Evolutionary conservation across 30 jellyfish, hydroid and myxozoan species (phyloP).

Genomic region (Aurelia sp.): DNA sequence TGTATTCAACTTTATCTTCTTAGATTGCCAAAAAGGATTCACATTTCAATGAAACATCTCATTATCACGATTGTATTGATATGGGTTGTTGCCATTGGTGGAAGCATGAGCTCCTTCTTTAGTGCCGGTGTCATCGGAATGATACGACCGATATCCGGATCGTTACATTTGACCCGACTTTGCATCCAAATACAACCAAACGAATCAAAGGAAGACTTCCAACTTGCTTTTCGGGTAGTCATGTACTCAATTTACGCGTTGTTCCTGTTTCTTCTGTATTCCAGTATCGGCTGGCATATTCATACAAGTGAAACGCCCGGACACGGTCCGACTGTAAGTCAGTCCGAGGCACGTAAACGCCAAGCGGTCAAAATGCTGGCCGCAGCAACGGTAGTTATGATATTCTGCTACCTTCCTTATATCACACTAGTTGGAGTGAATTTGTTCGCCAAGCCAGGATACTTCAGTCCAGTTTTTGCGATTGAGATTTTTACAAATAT

Average conservation of each 20-base stretch:
- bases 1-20: not conserved
- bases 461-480: slow-evolving; percentile 59
- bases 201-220: slow-evolving; percentile 23
- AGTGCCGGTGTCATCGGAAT: slow-evolving; percentile 58
- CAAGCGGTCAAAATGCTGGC: slow-evolving; percentile 76
- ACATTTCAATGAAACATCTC: slow-evolving; percentile 33
- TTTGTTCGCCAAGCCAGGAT: slow-evolving; percentile 61
- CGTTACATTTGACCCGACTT: slow-evolving; percentile 27
- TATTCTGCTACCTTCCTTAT: slow-evolving; percentile 61
- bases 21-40: slow-evolving; percentile 43
- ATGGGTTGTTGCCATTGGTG: slow-evolving; percentile 57
- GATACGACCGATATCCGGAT: slow-evolving; percentile 66
- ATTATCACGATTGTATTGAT: slow-evolving; percentile 25
- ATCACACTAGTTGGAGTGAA: slow-evolving; percentile 45
- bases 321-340: not conserved
- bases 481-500: slow-evolving; percentile 53
- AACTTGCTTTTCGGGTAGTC: slow-evolving; percentile 38
- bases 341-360: slow-evolving; percentile 43
- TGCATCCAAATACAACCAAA: slow-evolving; percentile 59
- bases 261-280: slow-evolving; percentile 44
- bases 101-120: slow-evolving; percentile 45
- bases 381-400: slow-evolving; percentile 48
- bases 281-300: slow-evolving; percentile 23
- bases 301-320: slow-evolving; percentile 39
- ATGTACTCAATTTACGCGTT: slow-evolving; percentile 46